phyloP scores from a whole-genome alignment of 2,888 invertebrate genomes.

The Ecliptopera silaceata region DNA sequence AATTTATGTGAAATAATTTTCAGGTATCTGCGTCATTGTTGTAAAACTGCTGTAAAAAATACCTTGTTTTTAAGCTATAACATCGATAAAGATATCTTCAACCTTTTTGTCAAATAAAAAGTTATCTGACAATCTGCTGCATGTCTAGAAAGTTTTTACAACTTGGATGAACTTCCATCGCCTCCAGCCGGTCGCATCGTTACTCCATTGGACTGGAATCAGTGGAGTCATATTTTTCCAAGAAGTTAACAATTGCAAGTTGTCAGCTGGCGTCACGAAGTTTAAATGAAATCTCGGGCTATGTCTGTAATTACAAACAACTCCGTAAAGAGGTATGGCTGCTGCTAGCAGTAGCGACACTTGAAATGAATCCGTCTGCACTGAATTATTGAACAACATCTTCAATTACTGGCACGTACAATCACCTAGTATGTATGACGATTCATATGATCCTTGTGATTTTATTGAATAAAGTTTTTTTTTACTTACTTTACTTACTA shows the following conservation, averaged over 20 bases:
- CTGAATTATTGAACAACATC: too few species aligned
- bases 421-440: too few species aligned
- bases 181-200: slow-evolving; percentile 12
- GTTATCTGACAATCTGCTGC: slow-evolving; percentile 8
- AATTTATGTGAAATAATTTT: too few species aligned
- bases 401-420: too few species aligned
- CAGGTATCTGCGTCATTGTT: not conserved
- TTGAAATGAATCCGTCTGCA: not conserved
- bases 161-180: slow-evolving; percentile 11
- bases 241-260: slow-evolving; percentile 61
- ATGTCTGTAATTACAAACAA: slow-evolving; percentile 78
- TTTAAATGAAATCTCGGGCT: slow-evolving; percentile 76
- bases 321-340: slow-evolving; percentile 35
- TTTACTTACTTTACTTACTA: too few species aligned
- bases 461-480: too few species aligned
- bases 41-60: not conserved
- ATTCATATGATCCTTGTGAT: too few species aligned
- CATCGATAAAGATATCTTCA: not conserved
- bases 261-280: slow-evolving; percentile 69
- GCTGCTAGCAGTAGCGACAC: slow-evolving; percentile 8
- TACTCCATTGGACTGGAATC: slow-evolving; percentile 25
- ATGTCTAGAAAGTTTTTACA: slow-evolving; percentile 20
- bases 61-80: not conserved
- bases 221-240: slow-evolving; percentile 54
- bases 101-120: slow-evolving; percentile 5